A percentile compares a stretch with the other conserved stretches of the same genome.
phyloP scores from a whole-genome alignment of 2,888 invertebrate genomes.

The Andrena haemorrhoa region DNA sequence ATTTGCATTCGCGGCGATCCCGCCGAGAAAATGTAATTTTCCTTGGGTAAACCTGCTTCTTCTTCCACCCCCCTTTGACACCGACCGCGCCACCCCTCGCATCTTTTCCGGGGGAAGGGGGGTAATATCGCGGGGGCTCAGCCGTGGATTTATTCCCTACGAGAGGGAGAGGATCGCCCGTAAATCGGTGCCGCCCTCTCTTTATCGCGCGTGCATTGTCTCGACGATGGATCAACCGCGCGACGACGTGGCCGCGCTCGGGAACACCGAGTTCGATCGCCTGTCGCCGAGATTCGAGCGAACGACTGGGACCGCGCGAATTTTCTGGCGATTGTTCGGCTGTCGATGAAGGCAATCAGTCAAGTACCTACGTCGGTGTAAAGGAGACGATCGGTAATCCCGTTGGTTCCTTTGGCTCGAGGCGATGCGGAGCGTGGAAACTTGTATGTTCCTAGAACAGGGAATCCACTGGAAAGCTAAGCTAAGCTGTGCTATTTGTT shows the following conservation, averaged over 20 bases:
- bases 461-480: too few relatives aligned
- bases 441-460: too few relatives aligned
- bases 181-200: not conserved
- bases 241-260: not conserved
- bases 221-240: not conserved
- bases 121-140: constrained; percentile 9
- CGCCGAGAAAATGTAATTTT: constrained; percentile 50
- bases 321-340: too few relatives aligned
- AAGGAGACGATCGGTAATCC: too few relatives aligned
- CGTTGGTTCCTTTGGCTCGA: too few relatives aligned
- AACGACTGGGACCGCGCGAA: too few relatives aligned
- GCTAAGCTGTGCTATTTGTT: too few relatives aligned
- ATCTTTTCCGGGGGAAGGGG: not conserved
- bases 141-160: constrained; percentile 15
- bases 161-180: not conserved
- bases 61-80: not conserved
- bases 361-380: too few relatives aligned
- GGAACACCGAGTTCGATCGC: not conserved
- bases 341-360: too few relatives aligned
- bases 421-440: too few relatives aligned
- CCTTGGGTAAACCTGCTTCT: constrained; percentile 31
- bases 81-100: not conserved
- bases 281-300: not conserved
- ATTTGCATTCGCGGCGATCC: constrained; percentile 44
- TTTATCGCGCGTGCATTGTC: not conserved